These are phyloP conservation scores for Lordiphosa fenestrarum DNA, from an alignment of 2,888 invertebrate species.

Conservation along the genomic window DNA sequence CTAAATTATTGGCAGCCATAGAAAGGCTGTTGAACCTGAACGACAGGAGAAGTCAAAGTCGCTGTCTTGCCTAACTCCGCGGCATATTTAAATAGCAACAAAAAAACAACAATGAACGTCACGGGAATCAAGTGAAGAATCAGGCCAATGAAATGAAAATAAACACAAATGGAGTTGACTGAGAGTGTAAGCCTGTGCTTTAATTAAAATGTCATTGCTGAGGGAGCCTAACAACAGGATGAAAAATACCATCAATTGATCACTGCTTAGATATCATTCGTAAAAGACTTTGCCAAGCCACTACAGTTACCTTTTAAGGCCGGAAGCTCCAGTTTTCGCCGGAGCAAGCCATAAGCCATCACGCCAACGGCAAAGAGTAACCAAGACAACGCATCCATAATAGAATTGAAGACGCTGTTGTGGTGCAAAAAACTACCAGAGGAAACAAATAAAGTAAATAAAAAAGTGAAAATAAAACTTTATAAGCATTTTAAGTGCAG, in stretches of 20 bases:
- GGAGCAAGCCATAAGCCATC: no score
- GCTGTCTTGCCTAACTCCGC: conserved; percentile 71
- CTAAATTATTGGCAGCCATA: conserved; percentile 64
- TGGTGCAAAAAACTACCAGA: conserved; percentile 15
- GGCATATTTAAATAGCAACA: conserved; percentile 59
- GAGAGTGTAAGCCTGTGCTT: no score
- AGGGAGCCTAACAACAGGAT: no score
- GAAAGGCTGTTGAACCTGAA: conserved; percentile 57
- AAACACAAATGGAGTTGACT: no score
- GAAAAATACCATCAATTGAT: no score
- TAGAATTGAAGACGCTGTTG: conserved; percentile 17
- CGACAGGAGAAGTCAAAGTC: conserved; percentile 42
- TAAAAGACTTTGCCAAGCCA: no score
- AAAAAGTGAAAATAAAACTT: conserved; percentile 39
- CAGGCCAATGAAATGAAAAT: conserved; percentile 14
- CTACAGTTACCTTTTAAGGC: no score
- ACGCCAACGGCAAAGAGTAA: no score
- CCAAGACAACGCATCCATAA: not conserved
- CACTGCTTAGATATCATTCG: no score
- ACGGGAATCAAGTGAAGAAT: conserved; percentile 24
- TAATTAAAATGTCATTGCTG: no score
- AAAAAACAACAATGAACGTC: conserved; percentile 33
- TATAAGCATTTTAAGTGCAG: conserved; percentile 68
- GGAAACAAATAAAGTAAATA: conserved; percentile 50
- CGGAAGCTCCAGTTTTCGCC: no score